Conservation (phyloP, 2,797 vertebrate genomes). For the Meda fulgida region DNA sequence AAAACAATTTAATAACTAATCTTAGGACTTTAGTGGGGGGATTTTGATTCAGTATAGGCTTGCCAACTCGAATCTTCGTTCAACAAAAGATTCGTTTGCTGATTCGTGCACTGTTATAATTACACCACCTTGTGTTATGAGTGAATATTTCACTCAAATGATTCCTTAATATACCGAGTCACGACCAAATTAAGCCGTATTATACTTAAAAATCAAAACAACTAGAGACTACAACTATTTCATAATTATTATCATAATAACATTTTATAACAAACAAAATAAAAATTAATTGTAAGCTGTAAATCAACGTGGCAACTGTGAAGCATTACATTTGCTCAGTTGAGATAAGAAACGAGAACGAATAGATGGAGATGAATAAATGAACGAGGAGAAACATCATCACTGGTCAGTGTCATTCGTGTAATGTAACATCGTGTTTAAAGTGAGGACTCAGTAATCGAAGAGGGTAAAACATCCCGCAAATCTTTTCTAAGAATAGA, state of each 20-base stretch:
- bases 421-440: conserved; percentile 39
- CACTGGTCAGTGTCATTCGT: conserved; percentile 29
- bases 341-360: background rate
- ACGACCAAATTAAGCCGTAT: background rate
- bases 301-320: background rate
- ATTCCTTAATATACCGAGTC: background rate
- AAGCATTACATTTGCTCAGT: background rate
- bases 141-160: background rate
- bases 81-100: background rate
- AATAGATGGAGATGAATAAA: background rate
- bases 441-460: conserved; percentile 20
- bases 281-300: background rate
- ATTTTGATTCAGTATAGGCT: background rate
- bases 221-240: background rate
- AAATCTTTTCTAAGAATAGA: conserved; percentile 37
- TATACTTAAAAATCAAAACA: background rate
- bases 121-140: background rate
- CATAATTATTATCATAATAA: background rate
- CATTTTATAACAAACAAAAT: background rate
- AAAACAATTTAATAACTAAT: background rate
- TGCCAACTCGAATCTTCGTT: background rate
- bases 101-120: background rate
- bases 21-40: too few relatives aligned
- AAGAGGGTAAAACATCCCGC: conserved; percentile 7
- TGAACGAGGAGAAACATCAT: conserved; percentile 13